Conservation (phyloP, 2,888 invertebrate species). For the Odontocolon sp. region DNA sequence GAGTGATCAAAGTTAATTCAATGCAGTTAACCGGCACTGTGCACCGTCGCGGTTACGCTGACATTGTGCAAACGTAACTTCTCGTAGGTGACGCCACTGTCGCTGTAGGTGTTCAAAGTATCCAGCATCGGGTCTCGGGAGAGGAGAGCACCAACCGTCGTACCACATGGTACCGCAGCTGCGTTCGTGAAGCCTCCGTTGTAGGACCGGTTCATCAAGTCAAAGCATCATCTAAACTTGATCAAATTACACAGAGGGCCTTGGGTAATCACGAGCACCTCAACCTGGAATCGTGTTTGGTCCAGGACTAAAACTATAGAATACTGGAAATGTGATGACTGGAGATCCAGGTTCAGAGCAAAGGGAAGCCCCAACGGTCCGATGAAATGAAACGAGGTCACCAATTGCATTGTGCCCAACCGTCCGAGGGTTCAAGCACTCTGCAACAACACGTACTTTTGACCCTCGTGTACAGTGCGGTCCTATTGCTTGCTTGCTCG, state of each 20-base stretch:
- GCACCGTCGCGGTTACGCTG: conserved; percentile 36
- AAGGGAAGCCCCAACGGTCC: conserved; percentile 50
- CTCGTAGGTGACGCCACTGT: background rate
- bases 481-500: conserved; percentile 27
- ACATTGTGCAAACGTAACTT: conserved; percentile 64
- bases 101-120: conserved; percentile 41
- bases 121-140: conserved; percentile 46
- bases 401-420: conserved; percentile 69
- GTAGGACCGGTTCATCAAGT: conserved; percentile 61
- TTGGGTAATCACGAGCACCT: conserved; percentile 55
- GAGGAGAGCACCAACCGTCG: conserved; percentile 15
- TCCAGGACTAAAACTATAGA: background rate
- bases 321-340: conserved; percentile 18
- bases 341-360: too few relatives aligned
- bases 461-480: conserved; percentile 49
- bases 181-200: conserved; percentile 23
- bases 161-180: background rate
- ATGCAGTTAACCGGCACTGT: conserved; percentile 33
- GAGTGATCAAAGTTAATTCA: conserved; percentile 51
- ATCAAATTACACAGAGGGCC: conserved; percentile 65
- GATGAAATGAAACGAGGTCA: conserved; percentile 66
- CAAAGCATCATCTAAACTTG: conserved; percentile 66
- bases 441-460: conserved; percentile 60
- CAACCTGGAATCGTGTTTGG: conserved; percentile 9
- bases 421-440: conserved; percentile 49